Evolutionary conservation across 2,797 vertebrate species (phyloP), one percentile per base, ranked within the genome.

Genomic region (Acipenser transmontanus): DNA sequence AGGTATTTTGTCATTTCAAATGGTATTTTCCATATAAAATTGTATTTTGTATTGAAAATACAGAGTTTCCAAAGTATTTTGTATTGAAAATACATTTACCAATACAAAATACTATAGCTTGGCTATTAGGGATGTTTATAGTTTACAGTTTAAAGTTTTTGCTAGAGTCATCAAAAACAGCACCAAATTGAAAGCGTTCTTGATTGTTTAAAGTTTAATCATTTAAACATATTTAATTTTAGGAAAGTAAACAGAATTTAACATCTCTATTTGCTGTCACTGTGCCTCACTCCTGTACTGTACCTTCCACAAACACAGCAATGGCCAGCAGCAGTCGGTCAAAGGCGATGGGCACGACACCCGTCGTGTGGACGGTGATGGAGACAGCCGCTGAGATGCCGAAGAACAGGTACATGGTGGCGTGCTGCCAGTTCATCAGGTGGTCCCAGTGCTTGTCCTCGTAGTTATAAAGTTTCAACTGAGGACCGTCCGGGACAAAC

Each of bases 371-470:
- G 6, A 93, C 78, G 60, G 94, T 76, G 10, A 98, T 86, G 8
- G 90, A 85, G 34, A 89, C 84, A 3, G 89, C 70, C 0, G 88
- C 95, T 0, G 90, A 74, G 73, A 99, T 80, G 49, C 88, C 90
- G 5, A 94, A 95, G 82, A 98, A 99, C 70, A 98, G 81, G 75
- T 99, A 99, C 91, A 98, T 95, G 73, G 93, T 97, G 70, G 85
- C 78, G 6, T 99, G 97, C 62, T 99, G 97, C 94, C 95, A 98
- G 81, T 91, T 92, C 84, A 92, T 91, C 73, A 97, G 73, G 50
- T 88, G 74, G 8, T 91, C 76, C 95, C 95, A 97, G 51, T 88
- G 92, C 60, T 93, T 84, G 74, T 88, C 88, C 57, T 88, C 74
- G 0, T 85, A 86, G 77, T 95, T 78, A 20, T 94, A 95, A 69